Conservation (phyloP, 2,888 invertebrate genomes). For the Andrena bucephala region DNA sequence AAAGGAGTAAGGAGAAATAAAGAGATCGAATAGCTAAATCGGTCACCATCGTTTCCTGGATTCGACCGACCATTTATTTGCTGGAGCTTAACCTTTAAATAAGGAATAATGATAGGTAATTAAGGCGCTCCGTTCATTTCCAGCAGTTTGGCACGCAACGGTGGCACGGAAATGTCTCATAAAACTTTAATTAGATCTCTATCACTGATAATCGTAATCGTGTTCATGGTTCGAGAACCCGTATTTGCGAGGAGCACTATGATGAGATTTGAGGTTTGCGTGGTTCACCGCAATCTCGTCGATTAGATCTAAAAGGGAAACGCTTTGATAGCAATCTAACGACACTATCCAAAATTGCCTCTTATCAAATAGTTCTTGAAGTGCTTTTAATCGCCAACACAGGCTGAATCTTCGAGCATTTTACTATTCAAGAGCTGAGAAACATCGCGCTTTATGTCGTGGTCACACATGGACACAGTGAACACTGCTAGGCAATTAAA, state of each 20-base stretch:
- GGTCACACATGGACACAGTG: not conserved
- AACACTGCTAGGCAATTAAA: conserved; percentile 57
- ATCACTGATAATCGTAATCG: conserved; percentile 69
- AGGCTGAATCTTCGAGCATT: conserved; percentile 11
- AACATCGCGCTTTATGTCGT: too few relatives aligned
- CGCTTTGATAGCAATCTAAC: not conserved
- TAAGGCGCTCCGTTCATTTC: not conserved
- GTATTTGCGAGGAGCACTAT: conserved; percentile 47
- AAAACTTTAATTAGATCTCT: not conserved
- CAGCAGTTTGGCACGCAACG: not conserved
- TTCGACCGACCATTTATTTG: conserved; percentile 10
- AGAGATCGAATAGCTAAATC: conserved; percentile 59
- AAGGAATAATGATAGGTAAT: not conserved
- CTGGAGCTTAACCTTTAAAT: not conserved
- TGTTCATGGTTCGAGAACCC: conserved; percentile 59
- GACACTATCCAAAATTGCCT: conserved; percentile 5
- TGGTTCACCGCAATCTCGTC: conserved; percentile 46
- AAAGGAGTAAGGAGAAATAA: conserved; percentile 68
- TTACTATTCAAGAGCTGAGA: not conserved
- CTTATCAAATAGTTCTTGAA: conserved; percentile 24
- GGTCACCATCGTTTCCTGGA: not conserved
- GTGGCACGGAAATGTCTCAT: not conserved
- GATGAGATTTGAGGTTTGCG: conserved; percentile 47
- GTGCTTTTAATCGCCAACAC: conserved; percentile 16
- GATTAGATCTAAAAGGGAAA: conserved; percentile 34